These are phyloP conservation scores for Sebastes itinus DNA, from an alignment of 2,797 vertebrate genomes.

Conservation along the genomic window DNA sequence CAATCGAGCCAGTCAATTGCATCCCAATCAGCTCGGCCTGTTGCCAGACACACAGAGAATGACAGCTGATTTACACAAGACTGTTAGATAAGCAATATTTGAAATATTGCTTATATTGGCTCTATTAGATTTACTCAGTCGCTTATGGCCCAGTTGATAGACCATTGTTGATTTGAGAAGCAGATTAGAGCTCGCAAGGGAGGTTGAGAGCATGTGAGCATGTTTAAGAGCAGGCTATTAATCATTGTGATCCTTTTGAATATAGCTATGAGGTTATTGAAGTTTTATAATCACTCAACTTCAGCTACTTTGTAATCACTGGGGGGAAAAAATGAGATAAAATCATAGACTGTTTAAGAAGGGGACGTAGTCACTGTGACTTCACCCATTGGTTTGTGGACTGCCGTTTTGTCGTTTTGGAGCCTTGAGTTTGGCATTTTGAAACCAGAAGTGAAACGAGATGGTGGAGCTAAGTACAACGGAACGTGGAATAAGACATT, in stretches of 20 bases:
- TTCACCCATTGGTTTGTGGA: no score
- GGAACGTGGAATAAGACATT: no score
- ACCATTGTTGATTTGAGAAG: slow-evolving; percentile 8
- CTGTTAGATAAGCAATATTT: slow-evolving; percentile 30
- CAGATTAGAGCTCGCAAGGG: slow-evolving; percentile 10
- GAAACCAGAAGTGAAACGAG: no score
- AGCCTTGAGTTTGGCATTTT: no score
- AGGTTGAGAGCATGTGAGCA: background rate
- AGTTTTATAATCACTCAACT: background rate
- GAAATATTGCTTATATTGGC: slow-evolving; percentile 35
- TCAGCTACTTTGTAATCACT: background rate
- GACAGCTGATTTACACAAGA: slow-evolving; percentile 47
- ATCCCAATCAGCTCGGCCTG: slow-evolving; percentile 66
- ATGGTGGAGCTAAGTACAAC: no score
- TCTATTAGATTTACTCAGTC: slow-evolving; percentile 18
- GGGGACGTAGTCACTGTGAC: no score
- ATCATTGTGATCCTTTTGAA: background rate
- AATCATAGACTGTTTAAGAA: no score
- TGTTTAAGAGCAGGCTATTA: background rate
- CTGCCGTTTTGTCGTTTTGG: no score
- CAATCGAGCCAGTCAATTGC: slow-evolving; percentile 65
- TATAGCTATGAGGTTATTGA: background rate
- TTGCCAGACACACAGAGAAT: slow-evolving; percentile 37
- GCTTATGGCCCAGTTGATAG: background rate
- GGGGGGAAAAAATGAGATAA: no score